Evolutionary conservation across 2,888 invertebrate species (phyloP).

Genomic region (Apamea crenata): DNA sequence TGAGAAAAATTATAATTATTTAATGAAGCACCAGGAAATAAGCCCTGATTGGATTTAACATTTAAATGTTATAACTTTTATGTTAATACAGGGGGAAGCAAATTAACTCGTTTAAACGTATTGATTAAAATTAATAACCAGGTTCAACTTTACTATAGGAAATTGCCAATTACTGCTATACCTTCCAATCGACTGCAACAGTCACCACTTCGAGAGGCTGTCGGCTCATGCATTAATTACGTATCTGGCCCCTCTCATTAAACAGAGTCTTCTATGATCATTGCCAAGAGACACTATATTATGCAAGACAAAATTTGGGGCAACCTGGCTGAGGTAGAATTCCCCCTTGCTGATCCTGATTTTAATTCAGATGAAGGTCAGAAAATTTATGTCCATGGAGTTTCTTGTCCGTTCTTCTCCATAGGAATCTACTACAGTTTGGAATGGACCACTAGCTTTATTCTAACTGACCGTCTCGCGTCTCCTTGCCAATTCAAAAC

Average conservation of each 20-base stretch:
- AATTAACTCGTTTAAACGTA: conserved; percentile 20
- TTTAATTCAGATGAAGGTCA: background rate
- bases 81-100: conserved; percentile 28
- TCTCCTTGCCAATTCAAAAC: background rate
- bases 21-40: conserved; percentile 33
- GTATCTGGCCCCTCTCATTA: too few relatives aligned
- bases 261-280: background rate
- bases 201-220: background rate
- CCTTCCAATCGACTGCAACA: background rate
- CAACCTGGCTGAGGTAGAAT: too few relatives aligned
- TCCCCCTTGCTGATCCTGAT: background rate
- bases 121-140: conserved; percentile 44
- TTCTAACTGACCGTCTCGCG: background rate
- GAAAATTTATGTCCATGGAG: background rate
- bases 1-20: conserved; percentile 4
- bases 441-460: background rate
- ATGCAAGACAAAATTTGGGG: background rate
- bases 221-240: background rate
- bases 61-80: conserved; percentile 36
- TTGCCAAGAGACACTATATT: background rate
- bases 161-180: conserved; percentile 42
- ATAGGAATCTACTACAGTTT: too few relatives aligned
- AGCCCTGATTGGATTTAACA: conserved; percentile 31
- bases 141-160: conserved; percentile 35
- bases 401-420: background rate